Evolutionary conservation across 2,888 invertebrate species (phyloP).

Genomic region (Chloromyia formosa): DNA sequence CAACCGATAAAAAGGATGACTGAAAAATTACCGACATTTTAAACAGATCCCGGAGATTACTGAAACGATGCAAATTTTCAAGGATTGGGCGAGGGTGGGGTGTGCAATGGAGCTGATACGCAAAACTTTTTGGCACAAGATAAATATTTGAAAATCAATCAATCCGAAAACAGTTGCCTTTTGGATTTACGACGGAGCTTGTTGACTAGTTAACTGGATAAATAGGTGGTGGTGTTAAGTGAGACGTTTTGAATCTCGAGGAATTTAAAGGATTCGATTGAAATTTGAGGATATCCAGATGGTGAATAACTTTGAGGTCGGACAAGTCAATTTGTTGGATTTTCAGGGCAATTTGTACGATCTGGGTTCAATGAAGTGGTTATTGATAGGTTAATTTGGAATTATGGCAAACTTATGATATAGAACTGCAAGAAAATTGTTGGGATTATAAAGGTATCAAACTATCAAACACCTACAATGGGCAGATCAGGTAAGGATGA

Average conservation of each 20-base stretch:
- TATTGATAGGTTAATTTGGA: too few relatives aligned
- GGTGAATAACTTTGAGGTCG: conserved; percentile 21
- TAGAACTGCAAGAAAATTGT: too few relatives aligned
- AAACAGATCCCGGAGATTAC: conserved; percentile 43
- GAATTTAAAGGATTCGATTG: conserved; percentile 39
- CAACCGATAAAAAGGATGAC: conserved; percentile 38
- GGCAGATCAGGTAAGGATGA: too few relatives aligned
- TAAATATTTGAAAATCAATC: conserved; percentile 43
- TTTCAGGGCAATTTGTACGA: not conserved
- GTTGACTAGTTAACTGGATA: conserved; percentile 13
- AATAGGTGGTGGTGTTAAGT: conserved; percentile 34
- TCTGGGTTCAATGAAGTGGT: conserved; percentile 2
- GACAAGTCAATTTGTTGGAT: conserved; percentile 33
- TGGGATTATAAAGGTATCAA: too few relatives aligned
- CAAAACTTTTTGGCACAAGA: conserved; percentile 20
- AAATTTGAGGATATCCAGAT: conserved; percentile 21
- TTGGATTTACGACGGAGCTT: not conserved
- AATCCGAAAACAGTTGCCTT: conserved; percentile 3
- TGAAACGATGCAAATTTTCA: conserved; percentile 24
- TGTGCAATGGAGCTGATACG: not conserved
- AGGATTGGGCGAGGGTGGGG: not conserved
- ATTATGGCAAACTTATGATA: too few relatives aligned
- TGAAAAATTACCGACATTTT: conserved; percentile 44
- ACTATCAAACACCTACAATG: too few relatives aligned
- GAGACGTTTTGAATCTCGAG: conserved; percentile 39